A percentile compares a stretch with the other conserved stretches of the same genome.
These are phyloP conservation scores for Lasius platythorax DNA, from an alignment of 2,888 invertebrate species.

Conservation along the genomic window DNA sequence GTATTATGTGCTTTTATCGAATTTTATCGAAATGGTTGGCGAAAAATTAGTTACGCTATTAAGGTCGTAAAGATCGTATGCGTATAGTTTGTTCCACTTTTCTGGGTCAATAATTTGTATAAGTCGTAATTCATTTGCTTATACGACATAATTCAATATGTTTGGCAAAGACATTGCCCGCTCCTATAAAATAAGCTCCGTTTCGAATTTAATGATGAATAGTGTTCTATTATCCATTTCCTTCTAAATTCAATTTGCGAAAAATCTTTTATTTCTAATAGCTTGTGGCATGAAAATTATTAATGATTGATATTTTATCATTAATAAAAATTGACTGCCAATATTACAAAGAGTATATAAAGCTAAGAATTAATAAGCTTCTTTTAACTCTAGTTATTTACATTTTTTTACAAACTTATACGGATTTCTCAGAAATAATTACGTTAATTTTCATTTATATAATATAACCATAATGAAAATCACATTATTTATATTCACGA, in stretches of 20 bases:
- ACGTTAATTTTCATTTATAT: neutral
- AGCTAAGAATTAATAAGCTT: neutral
- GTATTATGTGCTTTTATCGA: neutral
- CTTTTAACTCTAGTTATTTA: neutral
- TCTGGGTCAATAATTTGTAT: neutral
- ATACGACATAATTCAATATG: neutral
- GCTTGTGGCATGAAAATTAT: neutral
- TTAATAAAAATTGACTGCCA: neutral
- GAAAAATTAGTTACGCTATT: neutral
- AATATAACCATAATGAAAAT: neutral
- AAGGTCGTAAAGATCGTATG: neutral
- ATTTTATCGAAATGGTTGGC: neutral
- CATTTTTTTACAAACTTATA: neutral
- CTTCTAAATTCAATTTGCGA: neutral
- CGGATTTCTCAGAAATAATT: neutral
- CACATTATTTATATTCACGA: neutral
- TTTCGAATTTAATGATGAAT: neutral
- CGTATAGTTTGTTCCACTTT: neutral
- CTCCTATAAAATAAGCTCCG: neutral
- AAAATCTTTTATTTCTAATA: neutral
- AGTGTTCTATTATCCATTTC: neutral
- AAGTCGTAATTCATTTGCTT: slow-evolving; percentile 1
- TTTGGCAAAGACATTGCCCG: neutral
- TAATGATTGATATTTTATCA: neutral
- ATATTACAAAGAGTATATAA: neutral